Evolutionary conservation across 1,140 invertebrate species (phyloP), one percentile per base, ranked within the genome.

Genomic region (Oryctes rhinoceros): DNA sequence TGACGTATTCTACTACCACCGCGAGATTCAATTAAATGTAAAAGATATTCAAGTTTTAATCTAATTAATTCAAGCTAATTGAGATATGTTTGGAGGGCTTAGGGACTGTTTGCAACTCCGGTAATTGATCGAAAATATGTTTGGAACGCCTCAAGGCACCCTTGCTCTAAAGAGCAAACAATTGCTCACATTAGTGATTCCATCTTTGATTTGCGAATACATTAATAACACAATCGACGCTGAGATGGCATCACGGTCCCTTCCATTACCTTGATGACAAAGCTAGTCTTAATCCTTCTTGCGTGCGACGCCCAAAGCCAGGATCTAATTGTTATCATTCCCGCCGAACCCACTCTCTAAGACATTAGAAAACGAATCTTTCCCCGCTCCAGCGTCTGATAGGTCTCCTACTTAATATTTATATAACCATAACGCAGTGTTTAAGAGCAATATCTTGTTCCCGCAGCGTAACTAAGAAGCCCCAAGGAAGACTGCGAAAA

Each of bases 221-320:
- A 85, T 85, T 84, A 85, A 85, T 84, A 82, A 85, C 81, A 84
- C 82, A 84, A 85, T 85, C 83, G 81, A 80, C 81, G 65, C 53
- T 18, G 53, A 62, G 15, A 44, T 10, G 39, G 39, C 39, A 44
- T 44, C 39, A 44, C 3, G 79, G 80, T 80, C 80, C 83, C 84
- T 84, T 85, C 83, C 84, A 85, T 85, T 85, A 85, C 84, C 84
- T 84, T 85, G 84, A 85, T 85, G 84, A 85, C 83, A 85, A 84
- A 85, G 84, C 83, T 79, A 79, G 65, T 83, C 82, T 84, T 84
- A 85, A 85, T 85, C 83, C 81, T 80, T 76, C 80, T 81, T 82
- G 81, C 81, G 84, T 80, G 79, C 71, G 80, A 39, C 62, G 80
- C 81, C 81, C 78, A 65, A 71, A 81, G 83, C 81, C 59, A 80